phyloP scores from a whole-genome alignment of 2,113 vertebrate species.

The Rhynchomys soricoides region DNA sequence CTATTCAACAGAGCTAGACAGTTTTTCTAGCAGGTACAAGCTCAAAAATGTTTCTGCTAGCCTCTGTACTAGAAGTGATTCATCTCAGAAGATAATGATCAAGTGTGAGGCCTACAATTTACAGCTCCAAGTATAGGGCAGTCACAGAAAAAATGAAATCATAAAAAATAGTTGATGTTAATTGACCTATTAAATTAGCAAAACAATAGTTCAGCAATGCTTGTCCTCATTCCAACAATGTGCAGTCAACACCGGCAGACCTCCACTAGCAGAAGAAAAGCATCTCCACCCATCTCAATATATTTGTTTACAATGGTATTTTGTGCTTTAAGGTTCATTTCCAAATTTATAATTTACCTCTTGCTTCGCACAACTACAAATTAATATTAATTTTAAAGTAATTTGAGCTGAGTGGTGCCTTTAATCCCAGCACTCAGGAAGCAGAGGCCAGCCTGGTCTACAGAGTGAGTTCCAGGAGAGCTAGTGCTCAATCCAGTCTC shows the following conservation, averaged over 20 bases:
- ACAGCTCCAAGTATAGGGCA: background rate
- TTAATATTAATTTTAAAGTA: conserved; percentile 39
- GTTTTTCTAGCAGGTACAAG: background rate
- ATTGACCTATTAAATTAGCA: background rate
- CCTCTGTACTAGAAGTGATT: rapidly evolving
- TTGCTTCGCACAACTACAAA: background rate
- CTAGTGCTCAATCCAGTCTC: background rate
- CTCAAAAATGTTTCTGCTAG: background rate
- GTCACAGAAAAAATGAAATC: background rate
- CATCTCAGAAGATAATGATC: rapidly evolving
- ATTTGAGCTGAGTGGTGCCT: background rate
- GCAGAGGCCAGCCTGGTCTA: background rate
- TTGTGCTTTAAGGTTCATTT: background rate
- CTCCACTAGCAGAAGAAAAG: background rate
- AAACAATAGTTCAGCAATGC: background rate
- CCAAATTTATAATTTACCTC: background rate
- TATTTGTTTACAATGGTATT: background rate
- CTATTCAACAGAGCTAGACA: background rate
- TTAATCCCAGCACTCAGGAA: background rate
- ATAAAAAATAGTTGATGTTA: background rate
- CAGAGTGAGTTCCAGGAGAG: background rate
- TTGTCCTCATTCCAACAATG: background rate
- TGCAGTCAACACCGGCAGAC: background rate
- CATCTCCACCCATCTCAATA: background rate
- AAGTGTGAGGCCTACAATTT: background rate